Conservation (phyloP, 2,888 invertebrate genomes). For the Phaedon cochleariae region DNA sequence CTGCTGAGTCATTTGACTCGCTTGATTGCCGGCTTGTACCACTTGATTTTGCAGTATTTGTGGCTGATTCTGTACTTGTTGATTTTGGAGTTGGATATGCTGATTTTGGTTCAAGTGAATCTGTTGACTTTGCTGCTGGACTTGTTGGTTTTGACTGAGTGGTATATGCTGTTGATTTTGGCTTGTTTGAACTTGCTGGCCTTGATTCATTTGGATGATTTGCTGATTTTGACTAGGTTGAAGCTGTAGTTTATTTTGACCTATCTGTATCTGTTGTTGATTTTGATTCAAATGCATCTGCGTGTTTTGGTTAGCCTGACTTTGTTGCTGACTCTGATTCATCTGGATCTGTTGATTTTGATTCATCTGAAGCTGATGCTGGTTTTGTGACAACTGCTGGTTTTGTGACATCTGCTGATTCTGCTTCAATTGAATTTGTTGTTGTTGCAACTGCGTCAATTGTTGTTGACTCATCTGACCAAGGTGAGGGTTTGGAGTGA, state of each 20-base stretch:
- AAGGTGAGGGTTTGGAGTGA: slow-evolving; percentile 38
- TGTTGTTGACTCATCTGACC: slow-evolving; percentile 33
- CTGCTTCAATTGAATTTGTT: slow-evolving; percentile 37
- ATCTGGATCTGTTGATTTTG: slow-evolving; percentile 41
- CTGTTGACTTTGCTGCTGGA: slow-evolving; percentile 22
- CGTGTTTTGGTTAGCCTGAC: slow-evolving; percentile 4
- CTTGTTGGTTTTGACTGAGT: slow-evolving; percentile 26
- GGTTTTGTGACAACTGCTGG: slow-evolving; percentile 45
- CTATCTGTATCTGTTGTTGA: slow-evolving; percentile 49
- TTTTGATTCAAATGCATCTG: slow-evolving; percentile 21
- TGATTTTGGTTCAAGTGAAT: slow-evolving; percentile 42
- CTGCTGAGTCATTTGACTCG: slow-evolving; percentile 54
- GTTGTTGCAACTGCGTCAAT: slow-evolving; percentile 31
- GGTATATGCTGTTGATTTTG: slow-evolving; percentile 47
- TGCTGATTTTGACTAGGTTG: slow-evolving; percentile 43
- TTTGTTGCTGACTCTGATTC: slow-evolving; percentile 56
- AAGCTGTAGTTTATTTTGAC: slow-evolving; percentile 43
- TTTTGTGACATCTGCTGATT: slow-evolving; percentile 34
- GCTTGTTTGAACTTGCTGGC: slow-evolving; percentile 60
- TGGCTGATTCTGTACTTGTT: slow-evolving; percentile 46
- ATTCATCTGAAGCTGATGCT: slow-evolving; percentile 58
- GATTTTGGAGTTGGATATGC: slow-evolving; percentile 53
- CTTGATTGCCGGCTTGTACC: slow-evolving; percentile 51
- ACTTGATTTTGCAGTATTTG: slow-evolving; percentile 33
- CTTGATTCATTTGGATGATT: slow-evolving; percentile 56